Percentiles rank a stretch among this genome's conserved stretches.
phyloP scores from a whole-genome alignment of 2,113 vertebrate species.

The Heterochromis multidens region DNA sequence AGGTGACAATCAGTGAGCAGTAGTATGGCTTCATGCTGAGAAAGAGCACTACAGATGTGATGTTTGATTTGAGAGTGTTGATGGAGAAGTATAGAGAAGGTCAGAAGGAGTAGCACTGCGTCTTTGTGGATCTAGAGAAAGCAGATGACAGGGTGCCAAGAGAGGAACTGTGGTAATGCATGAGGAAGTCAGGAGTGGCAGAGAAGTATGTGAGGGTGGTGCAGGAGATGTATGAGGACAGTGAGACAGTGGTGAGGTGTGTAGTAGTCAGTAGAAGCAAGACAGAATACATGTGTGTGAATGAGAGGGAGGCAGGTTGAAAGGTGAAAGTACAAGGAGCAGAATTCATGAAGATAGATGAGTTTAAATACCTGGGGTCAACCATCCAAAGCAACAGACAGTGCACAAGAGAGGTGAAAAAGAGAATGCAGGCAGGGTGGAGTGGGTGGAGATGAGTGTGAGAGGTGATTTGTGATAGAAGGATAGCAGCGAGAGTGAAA shows the following conservation, averaged over 20 bases:
- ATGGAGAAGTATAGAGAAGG: background rate
- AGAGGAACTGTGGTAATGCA: background rate
- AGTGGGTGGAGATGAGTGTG: background rate
- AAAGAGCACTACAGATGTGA: background rate
- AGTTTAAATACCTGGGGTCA: background rate
- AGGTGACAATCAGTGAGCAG: background rate
- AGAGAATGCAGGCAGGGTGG: background rate
- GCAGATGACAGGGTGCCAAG: background rate
- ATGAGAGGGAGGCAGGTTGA: background rate
- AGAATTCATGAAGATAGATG: background rate
- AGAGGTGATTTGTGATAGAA: background rate
- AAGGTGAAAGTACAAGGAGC: background rate
- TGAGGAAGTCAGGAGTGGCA: background rate
- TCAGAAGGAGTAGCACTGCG: background rate
- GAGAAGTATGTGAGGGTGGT: background rate
- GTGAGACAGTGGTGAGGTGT: background rate
- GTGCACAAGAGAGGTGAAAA: background rate
- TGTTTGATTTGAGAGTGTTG: background rate
- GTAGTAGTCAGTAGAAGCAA: background rate
- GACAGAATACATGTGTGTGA: background rate
- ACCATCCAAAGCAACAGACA: background rate
- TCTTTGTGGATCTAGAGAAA: background rate
- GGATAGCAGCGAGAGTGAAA: background rate
- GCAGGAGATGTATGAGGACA: background rate
- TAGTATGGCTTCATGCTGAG: no score